Conservation (phyloP, 2,113 vertebrate genomes). For the Oreotrochilus melanogaster region DNA sequence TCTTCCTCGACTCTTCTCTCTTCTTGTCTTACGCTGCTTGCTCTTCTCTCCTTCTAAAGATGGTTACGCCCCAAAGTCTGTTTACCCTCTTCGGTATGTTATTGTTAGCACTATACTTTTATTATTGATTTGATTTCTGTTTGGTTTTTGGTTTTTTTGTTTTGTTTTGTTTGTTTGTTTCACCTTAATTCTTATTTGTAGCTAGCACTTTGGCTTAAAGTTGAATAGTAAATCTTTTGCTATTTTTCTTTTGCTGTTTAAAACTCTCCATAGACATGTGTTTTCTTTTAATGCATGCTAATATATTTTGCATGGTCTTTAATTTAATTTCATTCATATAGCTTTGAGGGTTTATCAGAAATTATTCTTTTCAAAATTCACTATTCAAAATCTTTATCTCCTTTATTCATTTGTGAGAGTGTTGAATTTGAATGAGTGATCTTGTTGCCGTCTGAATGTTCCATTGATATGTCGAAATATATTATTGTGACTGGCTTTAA, state of each 20-base stretch:
- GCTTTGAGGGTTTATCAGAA: slow-evolving; percentile 91
- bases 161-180: slow-evolving; percentile 68
- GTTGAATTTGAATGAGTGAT: slow-evolving; percentile 81
- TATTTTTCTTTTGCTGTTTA: slow-evolving; percentile 84
- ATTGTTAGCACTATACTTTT: slow-evolving; percentile 94
- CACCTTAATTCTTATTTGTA: slow-evolving; percentile 97
- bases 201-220: slow-evolving; percentile 99
- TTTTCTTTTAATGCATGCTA: slow-evolving; percentile 91
- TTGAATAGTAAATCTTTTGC: slow-evolving; percentile 93
- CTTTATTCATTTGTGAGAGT: slow-evolving; percentile 88
- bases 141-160: neutral
- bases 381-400: slow-evolving; percentile 88
- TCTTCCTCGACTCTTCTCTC: slow-evolving; percentile 99
- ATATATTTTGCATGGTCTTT: slow-evolving; percentile 92
- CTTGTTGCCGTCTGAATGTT: slow-evolving; percentile 86
- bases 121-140: slow-evolving; percentile 84
- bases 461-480: slow-evolving; percentile 83
- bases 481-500: slow-evolving; percentile 76
- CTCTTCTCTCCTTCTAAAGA: slow-evolving; percentile 93
- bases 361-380: slow-evolving; percentile 88
- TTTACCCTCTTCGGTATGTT: slow-evolving; percentile 95
- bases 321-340: slow-evolving; percentile 89
- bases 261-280: slow-evolving; percentile 84
- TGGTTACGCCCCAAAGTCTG: slow-evolving; percentile 93
- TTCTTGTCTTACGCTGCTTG: slow-evolving; percentile 99